Percentiles rank a stretch among this genome's conserved stretches.
phyloP scores from a whole-genome alignment of 2,797 vertebrate genomes.

The Oreochromis grahami region DNA sequence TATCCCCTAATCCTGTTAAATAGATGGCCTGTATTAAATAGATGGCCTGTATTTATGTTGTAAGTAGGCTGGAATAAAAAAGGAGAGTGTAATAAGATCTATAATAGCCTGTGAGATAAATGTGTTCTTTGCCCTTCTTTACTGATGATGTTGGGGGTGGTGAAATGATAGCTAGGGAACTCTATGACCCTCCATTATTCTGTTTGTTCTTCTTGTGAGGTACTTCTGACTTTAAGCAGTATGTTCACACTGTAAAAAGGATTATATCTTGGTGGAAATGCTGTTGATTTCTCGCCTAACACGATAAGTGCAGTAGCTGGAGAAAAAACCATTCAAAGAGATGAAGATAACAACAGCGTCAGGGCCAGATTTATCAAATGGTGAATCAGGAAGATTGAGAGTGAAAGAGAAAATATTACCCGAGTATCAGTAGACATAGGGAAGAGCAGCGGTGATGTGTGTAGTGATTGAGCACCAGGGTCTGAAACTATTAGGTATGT shows the following conservation, averaged over 20 bases:
- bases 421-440: neutral
- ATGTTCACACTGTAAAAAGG: constrained; percentile 13
- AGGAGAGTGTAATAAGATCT: constrained; percentile 31
- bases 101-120: constrained; percentile 45
- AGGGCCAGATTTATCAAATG: constrained; percentile 36
- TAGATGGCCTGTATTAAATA: constrained; percentile 69
- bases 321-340: constrained; percentile 3
- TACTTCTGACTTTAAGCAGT: constrained; percentile 33
- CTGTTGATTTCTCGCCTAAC: constrained; percentile 18
- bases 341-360: constrained; percentile 3
- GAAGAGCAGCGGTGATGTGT: neutral
- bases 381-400: constrained; percentile 14
- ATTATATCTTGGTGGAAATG: constrained; percentile 30
- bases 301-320: constrained; percentile 12
- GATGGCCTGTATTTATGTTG: constrained; percentile 67
- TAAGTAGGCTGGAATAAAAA: constrained; percentile 52
- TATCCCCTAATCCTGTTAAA: constrained; percentile 72
- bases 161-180: constrained; percentile 34
- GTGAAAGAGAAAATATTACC: constrained; percentile 7
- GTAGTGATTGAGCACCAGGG: neutral
- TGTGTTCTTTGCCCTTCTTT: constrained; percentile 31
- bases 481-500: neutral
- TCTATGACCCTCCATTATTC: constrained; percentile 15
- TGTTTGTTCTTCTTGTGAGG: constrained; percentile 25
- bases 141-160: constrained; percentile 29